Evolutionary conservation across 2,888 invertebrate species (phyloP), one percentile per base, ranked within the genome.

Genomic region (Drosophila setosimentum): DNA sequence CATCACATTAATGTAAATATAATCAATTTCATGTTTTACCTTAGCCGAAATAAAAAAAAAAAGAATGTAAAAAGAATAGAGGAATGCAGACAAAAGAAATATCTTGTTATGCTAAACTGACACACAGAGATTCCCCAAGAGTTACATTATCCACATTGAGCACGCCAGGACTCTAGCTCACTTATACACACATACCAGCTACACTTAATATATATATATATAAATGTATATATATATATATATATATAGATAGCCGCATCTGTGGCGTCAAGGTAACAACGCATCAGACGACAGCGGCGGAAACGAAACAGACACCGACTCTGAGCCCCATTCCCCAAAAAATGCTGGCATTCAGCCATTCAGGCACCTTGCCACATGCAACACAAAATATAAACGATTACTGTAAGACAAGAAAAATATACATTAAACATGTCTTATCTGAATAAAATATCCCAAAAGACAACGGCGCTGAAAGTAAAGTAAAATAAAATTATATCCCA

Each of bases 391-490:
- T 89, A 90, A 90, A 83, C 89, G 91, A 89, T 90, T 85, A 90
- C 90, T 87, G 80, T 80, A 87, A 89, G 89, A 90, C 90, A 90
- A 82, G 87, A 75, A 88, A 75, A 87, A 90, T 79, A 86, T 89
- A 91, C 89, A 90, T 91, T 89, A 87, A 90, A 91, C 86, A 87
- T 90, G 86, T 91, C 90, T 92, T 91, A 91, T 92, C 89, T 84
- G 79, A 82, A 82, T 81, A 84, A 89, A 83, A 83, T 89, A 89
- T 84, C 90, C 91, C 91, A 76, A 86, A 89, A 91, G 92, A 91
- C 89, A 82, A 78, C 75, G 81, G 76, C 76, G 79, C 83, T 79
- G 79, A 83, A 90, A 88, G 90, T 87, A 82, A 85, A 87, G 78
- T 88, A 78, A 84, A 84, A 84, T 89, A 87, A 89, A 85, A 86